These are phyloP conservation scores for Heterohyrax brucei DNA, from an alignment of 2,797 vertebrate species.

Conservation along the genomic window DNA sequence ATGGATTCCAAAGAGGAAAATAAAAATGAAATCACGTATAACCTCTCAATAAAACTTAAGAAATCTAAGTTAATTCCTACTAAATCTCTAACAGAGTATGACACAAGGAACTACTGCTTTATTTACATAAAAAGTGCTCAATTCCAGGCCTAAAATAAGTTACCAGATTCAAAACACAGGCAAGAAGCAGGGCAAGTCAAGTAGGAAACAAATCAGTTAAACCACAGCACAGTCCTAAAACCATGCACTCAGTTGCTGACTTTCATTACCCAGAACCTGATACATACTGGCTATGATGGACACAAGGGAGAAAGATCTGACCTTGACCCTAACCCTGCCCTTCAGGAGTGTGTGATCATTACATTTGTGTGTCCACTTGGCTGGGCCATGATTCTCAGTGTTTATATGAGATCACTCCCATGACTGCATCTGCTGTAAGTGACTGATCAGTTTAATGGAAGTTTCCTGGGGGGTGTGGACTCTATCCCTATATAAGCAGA, in stretches of 20 bases:
- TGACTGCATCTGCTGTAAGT: too few relatives aligned
- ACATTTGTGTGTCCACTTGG: too few relatives aligned
- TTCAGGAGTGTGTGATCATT: background rate
- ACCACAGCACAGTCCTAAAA: background rate
- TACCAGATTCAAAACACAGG: background rate
- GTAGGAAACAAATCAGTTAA: background rate
- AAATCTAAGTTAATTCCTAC: conserved; percentile 26
- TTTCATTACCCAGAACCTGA: background rate
- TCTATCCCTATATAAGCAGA: too few relatives aligned
- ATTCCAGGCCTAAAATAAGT: background rate
- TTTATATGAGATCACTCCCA: too few relatives aligned
- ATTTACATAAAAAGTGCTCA: background rate
- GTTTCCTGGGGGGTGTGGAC: too few relatives aligned
- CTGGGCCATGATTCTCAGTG: too few relatives aligned
- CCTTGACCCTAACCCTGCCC: background rate
- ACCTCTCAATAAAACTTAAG: background rate
- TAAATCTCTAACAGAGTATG: conserved; percentile 10
- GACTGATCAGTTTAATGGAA: too few relatives aligned
- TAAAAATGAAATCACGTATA: conserved; percentile 9
- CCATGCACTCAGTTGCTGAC: background rate
- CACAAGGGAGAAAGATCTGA: background rate
- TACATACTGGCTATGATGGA: background rate
- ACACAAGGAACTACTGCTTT: background rate
- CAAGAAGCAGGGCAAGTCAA: background rate
- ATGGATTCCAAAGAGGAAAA: background rate